Evolutionary conservation across 2,888 invertebrate species (phyloP), one percentile per base, ranked within the genome.

Genomic region (Pammene fasciana): DNA sequence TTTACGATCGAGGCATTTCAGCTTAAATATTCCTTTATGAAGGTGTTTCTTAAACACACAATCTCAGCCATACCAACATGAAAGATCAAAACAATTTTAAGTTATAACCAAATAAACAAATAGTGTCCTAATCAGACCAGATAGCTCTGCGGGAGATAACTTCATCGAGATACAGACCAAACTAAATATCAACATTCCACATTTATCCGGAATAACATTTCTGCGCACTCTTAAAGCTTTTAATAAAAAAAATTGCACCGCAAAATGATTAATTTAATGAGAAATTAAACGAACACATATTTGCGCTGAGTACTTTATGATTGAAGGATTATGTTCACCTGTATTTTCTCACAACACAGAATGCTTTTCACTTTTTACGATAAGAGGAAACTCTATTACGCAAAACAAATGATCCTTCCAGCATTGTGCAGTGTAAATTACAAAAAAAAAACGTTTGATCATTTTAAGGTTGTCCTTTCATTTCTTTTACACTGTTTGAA

Each of bases 1-100:
- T 52, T 65, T 65, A 68, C 68, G 52, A 59, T 68, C 64, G 46
- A n/a, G 26, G 60, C 9, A 60, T 60, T 68, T 38, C 45, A 43
- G 11, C n/a, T 59, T 5, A 45, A 41, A 34, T 46, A 38, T 55
- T 61, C 13, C 50, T 62, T 16, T 13, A 9, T 7, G 9, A 14
- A 14, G 16, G 38, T 61, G 13, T 7, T 9, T 5, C 52, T 11
- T 13, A 13, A 13, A 16, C 14, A 46, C 18, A 10, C 8, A 59
- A 14, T 26, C 16, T 18, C 48, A 3, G 4, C n/a, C 48, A 36
- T 56, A 56, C 18, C 36, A 56, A 56, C 7, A 13, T 1, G 8
- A 50, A 56, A 68, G 26, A 52, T 18, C 6, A 26, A 52, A 18
- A 52, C 13, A 52, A 26, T 52, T 1, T 13, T 26, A 50, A 11